These are phyloP conservation scores for Abramis brama DNA, from an alignment of 2,113 vertebrate species.

Conservation along the genomic window DNA sequence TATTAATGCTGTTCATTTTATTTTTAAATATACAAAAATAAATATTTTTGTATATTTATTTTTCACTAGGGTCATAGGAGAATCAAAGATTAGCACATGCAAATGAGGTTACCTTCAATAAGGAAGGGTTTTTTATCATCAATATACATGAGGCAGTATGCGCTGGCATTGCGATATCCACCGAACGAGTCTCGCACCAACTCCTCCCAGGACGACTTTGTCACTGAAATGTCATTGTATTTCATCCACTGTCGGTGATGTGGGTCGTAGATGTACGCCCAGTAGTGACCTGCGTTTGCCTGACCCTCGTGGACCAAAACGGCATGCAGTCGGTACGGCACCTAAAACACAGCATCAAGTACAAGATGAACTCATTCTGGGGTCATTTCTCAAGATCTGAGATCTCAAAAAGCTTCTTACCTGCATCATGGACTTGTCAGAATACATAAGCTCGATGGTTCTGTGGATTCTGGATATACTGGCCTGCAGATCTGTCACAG, in stretches of 20 bases:
- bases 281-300: conserved; percentile 97
- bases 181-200: conserved; percentile 96
- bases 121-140: conserved; percentile 95
- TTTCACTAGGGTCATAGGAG: not conserved
- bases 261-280: conserved; percentile 97
- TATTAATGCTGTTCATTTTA: too few relatives aligned
- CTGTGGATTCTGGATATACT: conserved; percentile 96
- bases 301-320: conserved; percentile 98
- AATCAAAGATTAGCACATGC: not conserved
- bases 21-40: too few relatives aligned
- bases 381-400: not conserved
- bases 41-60: too few relatives aligned
- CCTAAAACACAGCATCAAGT: conserved; percentile 70
- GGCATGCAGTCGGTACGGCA: conserved; percentile 95
- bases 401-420: conserved; percentile 74
- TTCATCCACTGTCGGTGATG: conserved; percentile 96
- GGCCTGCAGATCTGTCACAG: conserved; percentile 88
- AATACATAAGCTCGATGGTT: conserved; percentile 97
- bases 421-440: conserved; percentile 97
- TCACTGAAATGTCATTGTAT: conserved; percentile 97
- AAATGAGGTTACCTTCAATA: conserved; percentile 86
- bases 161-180: conserved; percentile 96
- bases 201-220: conserved; percentile 97
- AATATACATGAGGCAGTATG: conserved; percentile 99
- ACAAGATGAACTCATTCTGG: not conserved